phyloP scores from a whole-genome alignment of 2,888 invertebrate genomes.

The Leptinotarsa haldemani region DNA sequence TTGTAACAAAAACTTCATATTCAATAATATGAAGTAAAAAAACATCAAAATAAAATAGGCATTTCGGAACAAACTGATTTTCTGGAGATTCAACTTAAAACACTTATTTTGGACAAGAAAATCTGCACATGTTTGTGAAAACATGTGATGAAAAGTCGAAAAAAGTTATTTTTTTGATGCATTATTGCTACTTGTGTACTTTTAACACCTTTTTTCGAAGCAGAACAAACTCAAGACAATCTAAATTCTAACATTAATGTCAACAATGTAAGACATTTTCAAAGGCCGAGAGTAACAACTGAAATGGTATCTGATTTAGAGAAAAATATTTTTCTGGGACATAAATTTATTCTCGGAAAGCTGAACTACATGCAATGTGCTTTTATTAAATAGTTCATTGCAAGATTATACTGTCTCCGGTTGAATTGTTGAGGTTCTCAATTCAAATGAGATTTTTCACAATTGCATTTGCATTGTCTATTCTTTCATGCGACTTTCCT shows the following conservation, averaged over 20 bases:
- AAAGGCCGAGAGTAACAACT: background rate
- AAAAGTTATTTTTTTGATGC: background rate
- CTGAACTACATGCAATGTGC: constrained; percentile 11
- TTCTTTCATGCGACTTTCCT: constrained; percentile 17
- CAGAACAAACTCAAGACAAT: background rate
- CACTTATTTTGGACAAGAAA: no score
- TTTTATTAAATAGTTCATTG: constrained; percentile 23
- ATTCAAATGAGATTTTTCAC: constrained; percentile 18
- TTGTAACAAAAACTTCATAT: no score
- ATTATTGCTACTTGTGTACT: background rate
- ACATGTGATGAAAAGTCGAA: background rate
- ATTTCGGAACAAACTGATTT: no score
- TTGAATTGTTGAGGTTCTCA: constrained; percentile 5
- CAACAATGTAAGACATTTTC: background rate
- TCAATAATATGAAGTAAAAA: no score
- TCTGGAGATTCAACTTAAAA: no score
- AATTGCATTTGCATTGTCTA: constrained; percentile 4
- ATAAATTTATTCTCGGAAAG: constrained; percentile 1
- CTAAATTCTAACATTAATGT: background rate
- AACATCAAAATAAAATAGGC: no score
- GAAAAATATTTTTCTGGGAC: constrained; percentile 3
- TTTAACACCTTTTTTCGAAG: background rate
- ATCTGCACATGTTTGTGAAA: no score
- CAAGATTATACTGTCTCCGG: constrained; percentile 6
- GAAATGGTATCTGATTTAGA: constrained; percentile 12